Base-by-base conservation (phyloP, 2,113 vertebrate species). In the Lepus europaeus region DNA sequence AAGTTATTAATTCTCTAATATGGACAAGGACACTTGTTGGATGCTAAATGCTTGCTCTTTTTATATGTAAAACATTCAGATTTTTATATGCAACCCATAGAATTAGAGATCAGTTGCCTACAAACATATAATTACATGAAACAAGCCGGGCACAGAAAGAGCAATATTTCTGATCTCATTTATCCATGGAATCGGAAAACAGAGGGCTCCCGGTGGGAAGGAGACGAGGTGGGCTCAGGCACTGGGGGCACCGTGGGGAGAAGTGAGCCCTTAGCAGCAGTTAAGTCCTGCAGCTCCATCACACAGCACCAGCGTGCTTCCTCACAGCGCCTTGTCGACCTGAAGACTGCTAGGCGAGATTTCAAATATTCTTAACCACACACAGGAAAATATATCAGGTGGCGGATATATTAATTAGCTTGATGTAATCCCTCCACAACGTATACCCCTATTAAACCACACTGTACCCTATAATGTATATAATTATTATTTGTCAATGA, bases 41-140 rank as follows among this genome's bases (percentile, higher is more conserved):
- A 49, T 17, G 66, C 51, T 80, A 81, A 88, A 61, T 33, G 61
- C 90, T 90, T n/a, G 36, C 72, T 79, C 17, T 74, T 78, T 87
- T 87, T 89, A 56, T 59, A 33, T 2, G 49, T 78, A 66, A 86
- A 90, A 49, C 49, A 79, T 51, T 49, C 23, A 23, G 33, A 76
- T 45, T 72, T 78, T 83, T 36, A 61, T 19, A 59, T 59, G 19
- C 56, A 59, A 59, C 72, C 20, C 73, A 14, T 16, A 22, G 27
- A 79, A 59, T 49, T 69, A 88, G 85, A 91, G 79, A 19, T 27
- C 9, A 17, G 31, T 39, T 49, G 59, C 51, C 33, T 72, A 19
- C 61, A 86, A 82, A 51, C 39, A 91, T 9, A 16, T 33, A 87
- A 86, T 72, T 90, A 63, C 27, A 23, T 56, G 49, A 82, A 53